phyloP scores from a whole-genome alignment of 1,140 invertebrate genomes.

The Drosophila kepulauana region DNA sequence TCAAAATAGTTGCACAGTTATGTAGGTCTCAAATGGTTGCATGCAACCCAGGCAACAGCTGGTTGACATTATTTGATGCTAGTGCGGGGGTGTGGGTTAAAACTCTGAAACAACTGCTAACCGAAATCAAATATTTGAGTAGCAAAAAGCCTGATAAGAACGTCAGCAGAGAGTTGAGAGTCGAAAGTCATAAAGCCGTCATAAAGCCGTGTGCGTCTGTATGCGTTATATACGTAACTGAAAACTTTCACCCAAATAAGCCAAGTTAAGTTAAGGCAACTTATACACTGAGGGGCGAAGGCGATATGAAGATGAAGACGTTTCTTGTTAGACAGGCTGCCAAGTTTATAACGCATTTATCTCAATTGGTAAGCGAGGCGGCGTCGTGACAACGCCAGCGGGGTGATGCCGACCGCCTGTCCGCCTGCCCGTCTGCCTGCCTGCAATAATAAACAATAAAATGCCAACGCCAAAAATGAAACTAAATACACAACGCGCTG shows the following conservation, averaged over 20 bases:
- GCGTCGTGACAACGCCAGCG: slow-evolving; percentile 16
- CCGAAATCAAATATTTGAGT: slow-evolving; percentile 44
- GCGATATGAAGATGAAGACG: neutral
- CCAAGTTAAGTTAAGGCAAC: neutral
- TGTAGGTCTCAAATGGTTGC: neutral
- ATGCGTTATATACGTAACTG: slow-evolving; percentile 12
- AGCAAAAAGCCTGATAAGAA: slow-evolving; percentile 59
- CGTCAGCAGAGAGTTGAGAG: slow-evolving; percentile 17
- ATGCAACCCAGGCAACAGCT: slow-evolving; percentile 30
- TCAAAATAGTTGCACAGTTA: slow-evolving; percentile 9
- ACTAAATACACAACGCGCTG: slow-evolving; percentile 67
- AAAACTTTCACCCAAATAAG: slow-evolving; percentile 52
- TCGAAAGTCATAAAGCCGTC: slow-evolving; percentile 40
- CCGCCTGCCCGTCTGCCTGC: slow-evolving; percentile 30
- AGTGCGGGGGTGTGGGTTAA: slow-evolving; percentile 22
- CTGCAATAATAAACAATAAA: slow-evolving; percentile 77
- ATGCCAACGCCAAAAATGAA: slow-evolving; percentile 75
- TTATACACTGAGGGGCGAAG: no score
- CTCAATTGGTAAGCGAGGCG: slow-evolving; percentile 57
- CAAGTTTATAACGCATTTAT: slow-evolving; percentile 77
- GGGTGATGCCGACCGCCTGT: slow-evolving; percentile 26
- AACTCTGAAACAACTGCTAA: slow-evolving; percentile 29
- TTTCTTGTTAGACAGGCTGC: slow-evolving; percentile 8
- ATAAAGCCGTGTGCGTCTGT: slow-evolving; percentile 42
- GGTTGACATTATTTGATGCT: slow-evolving; percentile 4